Conservation (phyloP, 2,797 vertebrate species). For the Schizopygopsis malacanthus region DNA sequence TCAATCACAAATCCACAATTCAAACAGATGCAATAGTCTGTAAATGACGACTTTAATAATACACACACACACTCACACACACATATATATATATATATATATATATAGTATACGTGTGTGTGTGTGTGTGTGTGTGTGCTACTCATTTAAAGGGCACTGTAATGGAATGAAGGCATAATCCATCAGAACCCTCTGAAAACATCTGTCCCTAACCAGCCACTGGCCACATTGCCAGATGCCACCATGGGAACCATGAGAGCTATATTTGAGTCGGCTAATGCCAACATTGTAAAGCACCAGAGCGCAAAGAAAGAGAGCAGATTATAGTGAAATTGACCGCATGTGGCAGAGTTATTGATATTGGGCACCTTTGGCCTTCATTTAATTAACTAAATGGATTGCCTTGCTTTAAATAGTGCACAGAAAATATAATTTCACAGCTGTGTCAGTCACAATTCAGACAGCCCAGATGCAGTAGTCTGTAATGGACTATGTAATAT, state of each 20-base stretch:
- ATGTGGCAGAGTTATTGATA: constrained; percentile 13
- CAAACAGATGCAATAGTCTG: too few species aligned
- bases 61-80: too few species aligned
- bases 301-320: constrained; percentile 10
- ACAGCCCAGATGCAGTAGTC: neutral
- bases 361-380: neutral
- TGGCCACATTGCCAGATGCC: neutral
- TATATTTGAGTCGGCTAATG: constrained; percentile 4
- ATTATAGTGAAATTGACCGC: constrained; percentile 19
- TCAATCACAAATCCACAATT: too few species aligned
- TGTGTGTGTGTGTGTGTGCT: neutral
- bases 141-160: neutral
- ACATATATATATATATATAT: too few species aligned
- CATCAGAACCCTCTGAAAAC: neutral
- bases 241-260: neutral
- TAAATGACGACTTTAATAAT: too few species aligned
- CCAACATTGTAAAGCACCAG: constrained; percentile 3
- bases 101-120: too few species aligned
- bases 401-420: neutral
- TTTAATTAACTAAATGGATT: constrained; percentile 27
- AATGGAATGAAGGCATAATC: neutral
- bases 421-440: neutral
- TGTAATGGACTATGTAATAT: neutral
- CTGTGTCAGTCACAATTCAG: constrained; percentile 19
- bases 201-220: neutral